A percentile compares a stretch with the other conserved stretches of the same genome.
Evolutionary conservation across 2,888 invertebrate genomes (phyloP).

Genomic region (Euclidia mi): DNA sequence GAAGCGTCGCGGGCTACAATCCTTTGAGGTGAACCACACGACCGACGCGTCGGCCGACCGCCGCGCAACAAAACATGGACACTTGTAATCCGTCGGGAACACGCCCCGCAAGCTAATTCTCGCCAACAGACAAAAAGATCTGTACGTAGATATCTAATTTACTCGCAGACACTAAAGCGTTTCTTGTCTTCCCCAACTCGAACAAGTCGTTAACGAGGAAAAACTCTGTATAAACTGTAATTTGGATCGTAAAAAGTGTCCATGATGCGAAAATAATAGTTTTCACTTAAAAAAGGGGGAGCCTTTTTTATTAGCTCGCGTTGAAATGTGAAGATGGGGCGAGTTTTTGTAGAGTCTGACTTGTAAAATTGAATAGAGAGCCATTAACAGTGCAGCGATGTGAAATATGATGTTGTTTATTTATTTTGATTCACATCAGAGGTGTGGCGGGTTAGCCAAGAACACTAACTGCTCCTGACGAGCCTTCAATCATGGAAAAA

Average conservation of each 20-base stretch:
- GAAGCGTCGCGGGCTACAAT: conserved; percentile 13
- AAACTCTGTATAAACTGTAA: conserved; percentile 64
- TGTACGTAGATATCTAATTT: conserved; percentile 62
- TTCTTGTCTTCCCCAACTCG: conserved; percentile 62
- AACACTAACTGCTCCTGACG: not conserved
- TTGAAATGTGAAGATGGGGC: conserved; percentile 51
- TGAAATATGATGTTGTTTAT: conserved; percentile 4
- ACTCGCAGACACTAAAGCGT: conserved; percentile 60
- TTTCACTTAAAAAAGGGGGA: conserved; percentile 64
- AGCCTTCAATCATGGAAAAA: conserved; percentile 5
- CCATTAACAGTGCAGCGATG: conserved; percentile 1
- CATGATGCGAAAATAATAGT: conserved; percentile 64
- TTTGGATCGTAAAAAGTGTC: conserved; percentile 63
- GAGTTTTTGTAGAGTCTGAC: conserved; percentile 49
- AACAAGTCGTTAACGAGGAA: conserved; percentile 68
- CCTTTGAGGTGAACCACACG: conserved; percentile 11
- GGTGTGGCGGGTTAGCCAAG: too few species aligned
- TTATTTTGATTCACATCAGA: not conserved
- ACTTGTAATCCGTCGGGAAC: conserved; percentile 39
- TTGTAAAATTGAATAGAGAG: conserved; percentile 40
- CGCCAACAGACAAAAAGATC: conserved; percentile 56
- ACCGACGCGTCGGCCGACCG: conserved; percentile 31
- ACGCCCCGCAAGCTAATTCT: conserved; percentile 42
- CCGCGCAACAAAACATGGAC: conserved; percentile 40
- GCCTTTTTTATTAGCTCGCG: conserved; percentile 57